Conservation (phyloP, 2,888 invertebrate species). For the Trichopria drosophilae region DNA sequence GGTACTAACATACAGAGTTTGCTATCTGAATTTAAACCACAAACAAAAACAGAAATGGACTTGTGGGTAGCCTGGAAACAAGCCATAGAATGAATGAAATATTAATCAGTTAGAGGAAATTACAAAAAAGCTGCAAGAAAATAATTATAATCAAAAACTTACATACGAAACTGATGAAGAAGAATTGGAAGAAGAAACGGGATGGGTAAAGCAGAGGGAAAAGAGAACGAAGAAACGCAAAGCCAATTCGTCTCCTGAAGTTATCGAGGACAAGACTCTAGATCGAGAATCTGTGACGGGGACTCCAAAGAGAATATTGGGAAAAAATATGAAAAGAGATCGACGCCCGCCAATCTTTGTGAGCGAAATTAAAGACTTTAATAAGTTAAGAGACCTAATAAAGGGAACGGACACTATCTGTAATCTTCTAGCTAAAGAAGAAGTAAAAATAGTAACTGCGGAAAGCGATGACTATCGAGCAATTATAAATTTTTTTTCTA, state of each 20-base stretch:
- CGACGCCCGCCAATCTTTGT: not conserved
- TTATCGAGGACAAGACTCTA: too few relatives aligned
- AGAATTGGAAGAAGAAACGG: slow-evolving; percentile 1
- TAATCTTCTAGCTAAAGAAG: not conserved
- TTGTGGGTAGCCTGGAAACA: not conserved
- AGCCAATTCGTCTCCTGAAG: too few relatives aligned
- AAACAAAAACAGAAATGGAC: too few relatives aligned
- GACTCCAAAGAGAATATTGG: too few relatives aligned
- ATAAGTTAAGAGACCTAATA: not conserved
- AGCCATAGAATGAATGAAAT: not conserved
- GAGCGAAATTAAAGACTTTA: slow-evolving; percentile 1
- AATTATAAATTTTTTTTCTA: not conserved
- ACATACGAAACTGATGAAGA: not conserved
- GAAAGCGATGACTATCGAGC: not conserved
- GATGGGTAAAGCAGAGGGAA: too few relatives aligned
- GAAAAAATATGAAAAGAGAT: not conserved
- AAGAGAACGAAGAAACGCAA: not conserved
- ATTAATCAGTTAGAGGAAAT: not conserved
- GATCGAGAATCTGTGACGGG: too few relatives aligned
- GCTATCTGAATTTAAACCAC: too few relatives aligned
- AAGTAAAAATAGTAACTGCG: slow-evolving; percentile 2
- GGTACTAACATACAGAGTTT: too few relatives aligned
- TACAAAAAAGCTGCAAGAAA: not conserved
- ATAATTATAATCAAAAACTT: too few relatives aligned
- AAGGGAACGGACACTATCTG: not conserved